Evolutionary conservation across 1,140 invertebrate species (phyloP), one percentile per base, ranked within the genome.

Genomic region (Daktulosphaira vitifoliae): DNA sequence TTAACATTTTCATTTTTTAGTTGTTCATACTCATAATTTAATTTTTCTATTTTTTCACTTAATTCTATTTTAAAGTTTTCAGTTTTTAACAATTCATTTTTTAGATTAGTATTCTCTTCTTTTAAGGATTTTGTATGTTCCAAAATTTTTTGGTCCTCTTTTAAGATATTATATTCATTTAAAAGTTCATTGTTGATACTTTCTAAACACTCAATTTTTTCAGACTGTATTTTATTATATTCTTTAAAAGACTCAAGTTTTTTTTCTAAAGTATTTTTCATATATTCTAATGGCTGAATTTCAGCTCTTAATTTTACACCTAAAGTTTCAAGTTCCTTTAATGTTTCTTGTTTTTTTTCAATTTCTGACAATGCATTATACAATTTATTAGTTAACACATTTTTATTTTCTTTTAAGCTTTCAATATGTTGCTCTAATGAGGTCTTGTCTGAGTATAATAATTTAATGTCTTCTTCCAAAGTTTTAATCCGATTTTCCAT

Each of bases 341-440:
- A 33, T n/a, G 56, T 62, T 48, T 46, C 42, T 62, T 62, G 56
- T 33, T 62, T 62, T 29, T 62, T 62, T n/a, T 62, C 56, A 62
- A 62, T 39, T 9, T 62, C 9, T 46, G 18, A 29, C n/a, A 62
- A 6, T 29, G 18, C 25, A 22, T 62, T 3, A 5, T 33, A 46
- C 5, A 33, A 29, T 16, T 62, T 62, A 3, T 62, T 39, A 22
- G 25, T 18, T 62, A 62, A 62, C 20, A 46, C 2, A 9, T 7
- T 22, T 22, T 62, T 39, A 62, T 46, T 62, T 48, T 48, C 16
- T 48, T 29, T 3, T 20, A 62, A 26, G n/a, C 6, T 13, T 46
- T 7, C 16, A 15, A 29, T 44, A 6, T 4, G 13, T 6, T 33
- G 8, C 33, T 48, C 26, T 8, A 62, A 9, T 18, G n/a, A n/a